Evolutionary conservation across 1,140 invertebrate genomes (phyloP), one percentile per base, ranked within the genome.

Genomic region (Goniozus legneri): DNA sequence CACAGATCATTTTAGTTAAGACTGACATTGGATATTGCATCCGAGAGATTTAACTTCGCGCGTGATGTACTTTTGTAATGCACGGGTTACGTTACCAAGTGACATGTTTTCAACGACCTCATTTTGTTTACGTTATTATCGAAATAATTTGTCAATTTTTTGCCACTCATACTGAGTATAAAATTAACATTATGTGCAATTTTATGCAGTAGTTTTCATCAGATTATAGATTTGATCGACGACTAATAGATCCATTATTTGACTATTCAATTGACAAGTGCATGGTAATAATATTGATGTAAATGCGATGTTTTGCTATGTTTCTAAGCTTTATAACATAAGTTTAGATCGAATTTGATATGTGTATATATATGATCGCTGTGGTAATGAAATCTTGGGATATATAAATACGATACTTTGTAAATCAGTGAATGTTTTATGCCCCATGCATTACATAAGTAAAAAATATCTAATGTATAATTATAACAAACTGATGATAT

Each of bases 1-100:
- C 24, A 27, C 10, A 24, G 30, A 61, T 61, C 45, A 60, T 42
- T 54, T 60, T 52, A 50, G 55, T 55, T 60, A 57, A 62, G 58
- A 62, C 59, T 62, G 59, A 62, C 33, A 46, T 54, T 54, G 32
- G 30, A 33, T 41, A 44, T 18, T 37, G 30, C 40, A 46, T 45
- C 18, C 41, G 15, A 52, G 39, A 46, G 22, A 55, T 27, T 50
- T 21, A 31, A 42, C 19, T 54, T 47, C 32, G 20, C 16, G 35
- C 16, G 16, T 18, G 16, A 50, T 36, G 24, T 22, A 41, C 47
- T 59, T 49, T 44, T 42, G 53, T 60, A 60, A 60, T 53, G 47
- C 50, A 51, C 50, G 51, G 45, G 43, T 54, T 37, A 21, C 47
- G 35, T 32, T 8, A 47, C 32, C 13, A 39, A 4, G 30, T 36